Base-by-base conservation (phyloP, 1,140 invertebrate species). In the Drosophila bifasciata region DNA sequence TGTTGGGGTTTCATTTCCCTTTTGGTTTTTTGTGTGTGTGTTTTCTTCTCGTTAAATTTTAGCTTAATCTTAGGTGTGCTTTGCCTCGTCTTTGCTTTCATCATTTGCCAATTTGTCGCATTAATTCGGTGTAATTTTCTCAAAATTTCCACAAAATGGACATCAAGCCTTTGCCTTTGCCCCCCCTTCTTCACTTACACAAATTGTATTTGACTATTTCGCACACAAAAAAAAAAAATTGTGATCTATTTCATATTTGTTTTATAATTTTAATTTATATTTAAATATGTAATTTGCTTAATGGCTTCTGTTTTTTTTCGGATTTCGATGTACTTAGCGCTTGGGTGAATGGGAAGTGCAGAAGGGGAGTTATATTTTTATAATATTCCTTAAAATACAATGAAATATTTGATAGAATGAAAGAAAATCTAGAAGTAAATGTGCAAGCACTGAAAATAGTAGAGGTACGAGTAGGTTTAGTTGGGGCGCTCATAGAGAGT, bases 41-140 rank as follows among this genome's bases (percentile, higher is more conserved):
- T 69, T 76, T 56, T 21, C n/a, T 56, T 68, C 2, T 68, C 23
- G 66, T 69, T 69, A 56, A 77, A 56, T 57, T 78, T 61, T 58
- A 62, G 52, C 79, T 83, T 81, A 81, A 74, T 78, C 57, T 58
- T 75, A 67, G 60, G 62, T 68, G 61, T 63, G 72, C 58, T 45
- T 50, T 39, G 69, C 49, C 60, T 25, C 56, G 32, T 28, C 45
- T 49, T 43, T 19, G 40, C 39, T 50, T 50, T 44, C 63, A 48
- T 45, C 56, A 41, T 71, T 39, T 28, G 39, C 15, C 41, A 71
- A 71, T 60, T 69, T 61, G 44, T 59, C 56, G 39, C 40, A 63
- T 55, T 73, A 59, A 62, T 73, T 49, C 41, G 46, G 25, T 46
- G 40, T 63, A 68, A 68, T 61, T 72, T 62, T 49, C 49, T 75